Percentiles rank a stretch among this genome's conserved stretches.
phyloP scores from a whole-genome alignment of 2,113 vertebrate species.

The Tautogolabrus adspersus region DNA sequence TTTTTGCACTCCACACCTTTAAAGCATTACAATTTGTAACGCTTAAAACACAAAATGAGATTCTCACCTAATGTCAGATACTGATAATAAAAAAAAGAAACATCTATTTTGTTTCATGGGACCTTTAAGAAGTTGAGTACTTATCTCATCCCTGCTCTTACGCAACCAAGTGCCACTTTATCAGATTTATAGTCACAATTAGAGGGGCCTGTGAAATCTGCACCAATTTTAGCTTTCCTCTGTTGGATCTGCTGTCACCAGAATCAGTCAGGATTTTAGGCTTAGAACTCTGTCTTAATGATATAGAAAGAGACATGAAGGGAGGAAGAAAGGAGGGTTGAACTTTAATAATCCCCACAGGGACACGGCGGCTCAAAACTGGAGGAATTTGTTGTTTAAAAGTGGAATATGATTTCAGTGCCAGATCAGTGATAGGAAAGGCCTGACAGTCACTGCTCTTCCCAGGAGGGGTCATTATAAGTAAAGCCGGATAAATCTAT shows the following conservation, averaged over 20 bases:
- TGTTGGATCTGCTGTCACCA: conserved; percentile 1
- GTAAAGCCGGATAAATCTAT: neutral
- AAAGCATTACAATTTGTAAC: no score
- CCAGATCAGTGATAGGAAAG: conserved; percentile 25
- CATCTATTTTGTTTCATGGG: neutral
- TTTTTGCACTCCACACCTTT: no score
- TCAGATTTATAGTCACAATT: conserved; percentile 20
- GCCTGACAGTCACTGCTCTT: neutral
- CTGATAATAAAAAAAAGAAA: neutral
- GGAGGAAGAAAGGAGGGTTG: neutral
- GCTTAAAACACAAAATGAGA: no score
- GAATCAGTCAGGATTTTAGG: neutral
- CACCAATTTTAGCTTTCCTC: neutral
- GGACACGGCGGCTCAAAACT: conserved; percentile 24
- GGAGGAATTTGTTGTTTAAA: conserved; percentile 24
- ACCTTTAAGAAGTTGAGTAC: neutral
- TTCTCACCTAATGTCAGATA: no score
- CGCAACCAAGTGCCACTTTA: neutral
- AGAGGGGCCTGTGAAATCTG: neutral
- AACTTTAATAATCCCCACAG: conserved; percentile 45
- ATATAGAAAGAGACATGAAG: conserved; percentile 5
- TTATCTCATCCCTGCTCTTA: neutral
- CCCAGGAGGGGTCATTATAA: neutral
- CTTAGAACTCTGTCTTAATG: conserved; percentile 27
- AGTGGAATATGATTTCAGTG: neutral